These are phyloP conservation scores for Dasysyrphus tricinctus DNA, from an alignment of 2,888 invertebrate species.

Conservation along the genomic window DNA sequence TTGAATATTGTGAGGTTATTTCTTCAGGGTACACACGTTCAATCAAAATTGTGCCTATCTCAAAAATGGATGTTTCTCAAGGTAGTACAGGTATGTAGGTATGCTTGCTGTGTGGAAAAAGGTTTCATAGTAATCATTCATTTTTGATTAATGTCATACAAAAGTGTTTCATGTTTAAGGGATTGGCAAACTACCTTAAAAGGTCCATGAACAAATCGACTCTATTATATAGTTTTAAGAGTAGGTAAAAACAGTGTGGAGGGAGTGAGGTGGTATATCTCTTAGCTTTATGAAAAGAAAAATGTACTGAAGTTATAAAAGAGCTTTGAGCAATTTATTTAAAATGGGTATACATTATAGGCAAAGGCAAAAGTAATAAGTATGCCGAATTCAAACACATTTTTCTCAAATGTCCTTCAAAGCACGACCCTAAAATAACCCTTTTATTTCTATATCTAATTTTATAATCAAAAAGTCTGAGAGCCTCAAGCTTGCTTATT, in stretches of 20 bases:
- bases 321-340: slow-evolving; percentile 26
- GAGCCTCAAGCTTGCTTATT: slow-evolving; percentile 3
- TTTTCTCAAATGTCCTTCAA: not conserved
- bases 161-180: slow-evolving; percentile 13
- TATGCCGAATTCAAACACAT: not conserved
- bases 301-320: not conserved
- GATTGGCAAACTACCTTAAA: slow-evolving; percentile 11
- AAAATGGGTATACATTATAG: not conserved
- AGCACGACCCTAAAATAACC: slow-evolving; percentile 1
- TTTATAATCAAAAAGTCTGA: slow-evolving; percentile 22
- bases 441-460: slow-evolving; percentile 13
- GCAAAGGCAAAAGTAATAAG: not conserved
- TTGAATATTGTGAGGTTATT: slow-evolving; percentile 7
- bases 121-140: slow-evolving; percentile 14
- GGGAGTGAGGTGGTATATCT: no score
- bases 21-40: slow-evolving; percentile 28
- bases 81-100: not conserved
- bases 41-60: slow-evolving; percentile 22
- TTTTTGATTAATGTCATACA: slow-evolving; percentile 35
- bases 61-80: not conserved
- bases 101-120: not conserved
- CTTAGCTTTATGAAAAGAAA: not conserved
- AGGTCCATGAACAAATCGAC: slow-evolving; percentile 14
- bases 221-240: not conserved
- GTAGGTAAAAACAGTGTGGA: no score